Conservation (phyloP, 2,113 vertebrate species). For the Phycodurus eques region DNA sequence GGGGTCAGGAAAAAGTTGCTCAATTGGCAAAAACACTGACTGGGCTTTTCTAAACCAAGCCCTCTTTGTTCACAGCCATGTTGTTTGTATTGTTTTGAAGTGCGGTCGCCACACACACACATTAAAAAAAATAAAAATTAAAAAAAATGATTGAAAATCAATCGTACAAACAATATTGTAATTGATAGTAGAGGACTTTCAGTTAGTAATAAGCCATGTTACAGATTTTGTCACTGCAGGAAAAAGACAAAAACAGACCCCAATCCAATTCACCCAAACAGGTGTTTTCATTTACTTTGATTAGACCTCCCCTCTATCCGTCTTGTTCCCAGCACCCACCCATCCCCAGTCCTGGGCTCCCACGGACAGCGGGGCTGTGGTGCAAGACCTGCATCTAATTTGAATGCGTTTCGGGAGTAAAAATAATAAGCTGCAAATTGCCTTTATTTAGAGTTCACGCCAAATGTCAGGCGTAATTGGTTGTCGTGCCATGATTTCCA, state of each 20-base stretch:
- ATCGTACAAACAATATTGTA: neutral
- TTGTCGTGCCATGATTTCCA: constrained; percentile 2
- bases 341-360: neutral
- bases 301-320: neutral
- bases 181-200: neutral
- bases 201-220: neutral
- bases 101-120: neutral
- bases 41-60: neutral
- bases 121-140: constrained; percentile 47
- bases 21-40: neutral
- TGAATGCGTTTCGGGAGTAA: constrained; percentile 9
- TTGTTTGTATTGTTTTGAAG: neutral
- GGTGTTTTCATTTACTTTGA: constrained; percentile 10
- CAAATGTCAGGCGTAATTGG: constrained; percentile 10
- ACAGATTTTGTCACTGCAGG: neutral
- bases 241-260: neutral
- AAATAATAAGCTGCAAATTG: constrained; percentile 14
- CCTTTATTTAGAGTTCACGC: constrained; percentile 13
- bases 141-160: neutral
- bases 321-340: constrained; percentile 5
- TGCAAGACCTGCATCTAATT: constrained; percentile 10
- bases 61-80: neutral
- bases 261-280: neutral
- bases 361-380: neutral
- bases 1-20: too few species aligned